Evolutionary conservation across 2,888 invertebrate species (phyloP), one percentile per base, ranked within the genome.

Genomic region (Caenorhabditis zanzibari): DNA sequence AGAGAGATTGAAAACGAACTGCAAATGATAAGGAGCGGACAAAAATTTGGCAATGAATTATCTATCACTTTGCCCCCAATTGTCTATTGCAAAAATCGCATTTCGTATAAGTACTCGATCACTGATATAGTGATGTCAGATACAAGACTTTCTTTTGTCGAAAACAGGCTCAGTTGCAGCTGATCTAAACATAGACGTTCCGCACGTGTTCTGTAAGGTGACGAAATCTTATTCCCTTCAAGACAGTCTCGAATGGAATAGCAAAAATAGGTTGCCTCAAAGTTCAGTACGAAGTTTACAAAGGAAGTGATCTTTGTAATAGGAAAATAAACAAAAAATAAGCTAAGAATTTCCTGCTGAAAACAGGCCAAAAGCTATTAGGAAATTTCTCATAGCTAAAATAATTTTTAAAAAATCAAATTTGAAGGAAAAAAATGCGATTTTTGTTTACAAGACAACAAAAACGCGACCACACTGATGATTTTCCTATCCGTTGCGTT

Each of bases 401-500:
- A 6, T 38, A 2, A 47, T 19, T 0, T 5, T 14, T 19, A 47
- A 19, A 47, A 47, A 19, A 10, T 47, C 19, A 47, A 19, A 19
- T 19, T 7, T 47, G 2, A 19, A 19, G 10, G 19, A n/a, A 19
- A 19, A 47, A 12, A 12, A 38, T 38, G 38, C 12, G 12, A 49
- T 19, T 49, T 49, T 49, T 35, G 52, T 56, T 56, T 56, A 58
- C 28, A 22, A 54, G 47, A 52, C 28, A 63, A 73, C 58, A 63
- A 58, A 71, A 54, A 64, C 38, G 49, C 54, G 63, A 63, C 28
- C 73, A 41, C 32, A 38, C 52, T 66, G 58, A 58, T 66, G 47
- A 56, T 66, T 74, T 64, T 38, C 12, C 75, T 64, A 58, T 64
- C 47, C 66, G 54, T 75, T 75, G 32, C n/a, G 19, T 63, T 44